These are phyloP conservation scores for Cynodonichthys magdalenae DNA, from an alignment of 2,797 vertebrate species.

Conservation along the genomic window DNA sequence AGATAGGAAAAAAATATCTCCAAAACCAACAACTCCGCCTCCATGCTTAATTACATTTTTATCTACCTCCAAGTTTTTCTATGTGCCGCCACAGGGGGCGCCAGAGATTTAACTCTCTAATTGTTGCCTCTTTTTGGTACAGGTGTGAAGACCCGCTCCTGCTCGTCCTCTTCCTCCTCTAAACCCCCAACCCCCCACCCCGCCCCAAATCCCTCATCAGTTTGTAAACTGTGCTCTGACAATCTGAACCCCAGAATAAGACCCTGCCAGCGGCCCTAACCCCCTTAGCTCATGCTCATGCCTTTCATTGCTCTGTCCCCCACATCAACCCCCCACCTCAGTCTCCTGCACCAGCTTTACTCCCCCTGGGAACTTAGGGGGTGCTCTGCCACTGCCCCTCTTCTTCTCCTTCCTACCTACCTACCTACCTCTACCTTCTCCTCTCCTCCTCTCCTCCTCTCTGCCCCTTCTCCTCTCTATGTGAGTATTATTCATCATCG, in stretches of 20 bases:
- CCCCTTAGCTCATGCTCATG: constrained; percentile 28
- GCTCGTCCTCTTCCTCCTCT: constrained; percentile 74
- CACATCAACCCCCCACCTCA: constrained; percentile 6
- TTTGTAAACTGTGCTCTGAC: background rate
- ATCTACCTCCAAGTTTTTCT: constrained; percentile 8
- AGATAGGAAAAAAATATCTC: background rate
- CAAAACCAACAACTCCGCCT: background rate
- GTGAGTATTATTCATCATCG: constrained; percentile 75
- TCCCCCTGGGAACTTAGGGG: constrained; percentile 55
- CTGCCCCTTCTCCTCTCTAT: constrained; percentile 64
- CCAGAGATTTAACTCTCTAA: constrained; percentile 44
- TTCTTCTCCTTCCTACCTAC: constrained; percentile 41
- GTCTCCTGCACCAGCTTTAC: constrained; percentile 52
- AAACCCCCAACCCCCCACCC: constrained; percentile 33
- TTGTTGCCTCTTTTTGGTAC: constrained; percentile 70
- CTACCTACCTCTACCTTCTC: constrained; percentile 45
- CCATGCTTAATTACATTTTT: constrained; percentile 8
- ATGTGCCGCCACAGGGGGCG: background rate
- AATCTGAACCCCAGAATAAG: no score
- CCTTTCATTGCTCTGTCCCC: constrained; percentile 30
- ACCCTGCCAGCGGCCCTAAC: constrained; percentile 21
- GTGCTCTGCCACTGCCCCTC: constrained; percentile 50
- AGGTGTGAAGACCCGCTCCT: constrained; percentile 75
- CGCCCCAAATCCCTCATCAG: background rate
- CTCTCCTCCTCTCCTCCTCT: constrained; percentile 42